Conservation (phyloP, 2,113 vertebrate genomes). For the Chamaetylas fuelleborni region DNA sequence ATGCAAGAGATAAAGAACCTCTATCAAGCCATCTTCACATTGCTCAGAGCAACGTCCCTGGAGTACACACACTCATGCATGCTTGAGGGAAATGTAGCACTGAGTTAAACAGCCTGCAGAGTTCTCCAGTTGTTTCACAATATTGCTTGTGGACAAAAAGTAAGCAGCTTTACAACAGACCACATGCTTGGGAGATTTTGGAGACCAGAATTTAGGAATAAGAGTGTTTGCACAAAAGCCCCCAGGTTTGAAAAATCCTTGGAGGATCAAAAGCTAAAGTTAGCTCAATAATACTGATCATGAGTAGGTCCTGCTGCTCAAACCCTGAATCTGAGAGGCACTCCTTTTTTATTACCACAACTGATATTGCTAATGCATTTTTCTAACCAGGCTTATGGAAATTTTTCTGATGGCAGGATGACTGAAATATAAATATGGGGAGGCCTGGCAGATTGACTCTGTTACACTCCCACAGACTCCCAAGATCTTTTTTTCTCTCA, state of each 20-base stretch:
- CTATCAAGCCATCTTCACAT: not conserved
- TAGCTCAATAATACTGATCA: not conserved
- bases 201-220: not conserved
- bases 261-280: not conserved
- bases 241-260: not conserved
- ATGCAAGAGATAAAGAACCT: not conserved
- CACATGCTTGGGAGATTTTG: not conserved
- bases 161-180: not conserved
- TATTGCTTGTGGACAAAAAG: not conserved
- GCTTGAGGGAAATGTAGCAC: not conserved
- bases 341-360: not conserved
- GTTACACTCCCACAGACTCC: not conserved
- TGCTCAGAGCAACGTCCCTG: not conserved
- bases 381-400: not conserved
- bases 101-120: not conserved
- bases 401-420: not conserved
- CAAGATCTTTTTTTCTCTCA: not conserved
- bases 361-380: not conserved
- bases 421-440: not conserved
- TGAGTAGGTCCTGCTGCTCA: not conserved
- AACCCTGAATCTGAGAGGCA: not conserved
- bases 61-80: not conserved
- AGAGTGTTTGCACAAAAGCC: accelerated
- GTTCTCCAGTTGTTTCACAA: not conserved
- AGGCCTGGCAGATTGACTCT: not conserved